These are phyloP conservation scores for Delphinapterus leucas DNA, from an alignment of 2,113 vertebrate species.

Conservation along the genomic window DNA sequence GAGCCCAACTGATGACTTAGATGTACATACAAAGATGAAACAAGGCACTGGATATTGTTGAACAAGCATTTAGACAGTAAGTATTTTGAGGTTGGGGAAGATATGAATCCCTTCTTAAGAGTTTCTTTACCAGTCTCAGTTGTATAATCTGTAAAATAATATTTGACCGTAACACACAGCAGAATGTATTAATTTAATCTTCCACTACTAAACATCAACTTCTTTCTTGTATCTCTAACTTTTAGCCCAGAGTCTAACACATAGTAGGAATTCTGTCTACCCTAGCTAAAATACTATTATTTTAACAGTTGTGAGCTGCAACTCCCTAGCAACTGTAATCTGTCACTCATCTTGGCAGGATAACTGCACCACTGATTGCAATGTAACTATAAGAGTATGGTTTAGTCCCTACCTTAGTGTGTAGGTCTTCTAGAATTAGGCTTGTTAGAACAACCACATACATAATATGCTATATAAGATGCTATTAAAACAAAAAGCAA, in stretches of 20 bases:
- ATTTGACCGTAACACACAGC: not conserved
- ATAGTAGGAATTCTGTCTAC: not conserved
- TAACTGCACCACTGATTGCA: not conserved
- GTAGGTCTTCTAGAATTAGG: not conserved
- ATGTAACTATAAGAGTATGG: not conserved
- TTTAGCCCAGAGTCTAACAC: not conserved
- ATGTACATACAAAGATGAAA: not conserved
- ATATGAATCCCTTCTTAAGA: not conserved
- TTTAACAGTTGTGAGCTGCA: not conserved
- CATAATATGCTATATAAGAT: not conserved
- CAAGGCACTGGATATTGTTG: not conserved
- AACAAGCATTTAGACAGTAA: not conserved
- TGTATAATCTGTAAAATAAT: not conserved
- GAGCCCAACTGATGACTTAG: not conserved
- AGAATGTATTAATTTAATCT: constrained; percentile 9
- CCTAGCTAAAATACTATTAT: constrained; percentile 11
- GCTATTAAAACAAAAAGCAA: not conserved
- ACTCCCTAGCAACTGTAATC: not conserved
- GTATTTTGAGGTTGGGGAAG: not conserved
- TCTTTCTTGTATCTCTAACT: not conserved
- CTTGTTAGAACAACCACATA: not conserved
- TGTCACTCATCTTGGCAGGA: not conserved
- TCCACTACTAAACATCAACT: not conserved
- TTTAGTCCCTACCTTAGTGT: not conserved
- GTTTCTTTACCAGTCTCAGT: not conserved